Evolutionary conservation across 2,888 invertebrate genomes (phyloP).

Genomic region (Acleris sparsana): DNA sequence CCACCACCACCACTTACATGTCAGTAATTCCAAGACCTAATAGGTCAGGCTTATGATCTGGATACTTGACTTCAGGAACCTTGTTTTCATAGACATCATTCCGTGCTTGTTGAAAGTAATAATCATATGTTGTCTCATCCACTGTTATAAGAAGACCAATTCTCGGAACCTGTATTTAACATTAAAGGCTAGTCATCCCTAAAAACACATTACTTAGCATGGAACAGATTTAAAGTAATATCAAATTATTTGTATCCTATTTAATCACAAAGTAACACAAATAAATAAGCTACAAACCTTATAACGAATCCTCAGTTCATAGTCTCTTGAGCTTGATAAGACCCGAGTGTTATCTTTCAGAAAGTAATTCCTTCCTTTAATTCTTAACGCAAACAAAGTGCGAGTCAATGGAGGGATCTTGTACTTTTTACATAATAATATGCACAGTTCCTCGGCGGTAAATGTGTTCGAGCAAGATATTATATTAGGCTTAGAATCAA

Average conservation of each 20-base stretch:
- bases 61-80: constrained; percentile 91
- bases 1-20: too few relatives aligned
- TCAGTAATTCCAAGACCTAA: constrained; percentile 94
- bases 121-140: constrained; percentile 91
- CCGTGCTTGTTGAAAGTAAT: constrained; percentile 93
- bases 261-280: background rate
- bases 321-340: constrained; percentile 78
- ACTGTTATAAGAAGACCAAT: constrained; percentile 85
- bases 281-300: constrained; percentile 78
- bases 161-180: constrained; percentile 79
- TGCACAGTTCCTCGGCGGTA: constrained; percentile 88
- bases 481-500: constrained; percentile 64
- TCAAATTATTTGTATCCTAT: background rate
- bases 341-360: constrained; percentile 85
- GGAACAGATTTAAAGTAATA: background rate
- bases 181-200: background rate
- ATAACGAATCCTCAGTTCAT: constrained; percentile 91
- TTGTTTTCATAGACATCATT: constrained; percentile 91
- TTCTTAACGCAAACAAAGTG: constrained; percentile 90
- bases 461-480: constrained; percentile 70
- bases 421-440: constrained; percentile 87
- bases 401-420: constrained; percentile 90
- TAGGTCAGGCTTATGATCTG: constrained; percentile 89
- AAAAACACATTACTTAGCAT: background rate
- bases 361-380: constrained; percentile 86